Conservation (phyloP, 1,140 invertebrate species). For the Macrobrachium nipponense region DNA sequence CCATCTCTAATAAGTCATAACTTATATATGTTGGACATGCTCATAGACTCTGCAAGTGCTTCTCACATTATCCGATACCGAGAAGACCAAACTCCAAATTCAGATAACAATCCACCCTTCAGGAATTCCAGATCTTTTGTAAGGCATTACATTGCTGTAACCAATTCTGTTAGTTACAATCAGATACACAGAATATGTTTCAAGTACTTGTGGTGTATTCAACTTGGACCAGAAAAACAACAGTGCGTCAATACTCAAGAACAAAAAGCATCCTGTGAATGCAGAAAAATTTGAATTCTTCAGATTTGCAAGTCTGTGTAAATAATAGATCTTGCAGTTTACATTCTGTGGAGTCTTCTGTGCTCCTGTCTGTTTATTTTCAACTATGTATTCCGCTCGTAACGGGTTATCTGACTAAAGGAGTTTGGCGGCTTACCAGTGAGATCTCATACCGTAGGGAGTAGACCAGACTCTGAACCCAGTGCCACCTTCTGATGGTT, state of each 20-base stretch:
- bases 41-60: conserved; percentile 53
- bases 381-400: conserved; percentile 13
- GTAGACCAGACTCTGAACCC: conserved; percentile 54
- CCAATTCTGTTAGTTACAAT: too few species aligned
- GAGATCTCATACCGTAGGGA: conserved; percentile 58
- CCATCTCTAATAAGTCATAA: conserved; percentile 51
- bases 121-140: conserved; percentile 36
- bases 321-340: not conserved
- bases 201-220: too few species aligned
- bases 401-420: conserved; percentile 52
- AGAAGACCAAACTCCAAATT: conserved; percentile 59
- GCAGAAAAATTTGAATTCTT: too few species aligned
- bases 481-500: conserved; percentile 61
- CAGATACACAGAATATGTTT: too few species aligned
- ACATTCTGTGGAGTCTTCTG: too few species aligned
- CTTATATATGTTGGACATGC: conserved; percentile 52
- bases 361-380: too few species aligned
- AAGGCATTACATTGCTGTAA: too few species aligned
- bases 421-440: conserved; percentile 59
- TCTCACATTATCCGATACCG: conserved; percentile 51
- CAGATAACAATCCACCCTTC: conserved; percentile 42
- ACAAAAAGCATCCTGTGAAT: too few species aligned
- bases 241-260: too few species aligned
- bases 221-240: too few species aligned
- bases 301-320: conserved; percentile 16